Base-by-base conservation (phyloP, 1,140 invertebrate genomes). In the Neuroterus valhalla region DNA sequence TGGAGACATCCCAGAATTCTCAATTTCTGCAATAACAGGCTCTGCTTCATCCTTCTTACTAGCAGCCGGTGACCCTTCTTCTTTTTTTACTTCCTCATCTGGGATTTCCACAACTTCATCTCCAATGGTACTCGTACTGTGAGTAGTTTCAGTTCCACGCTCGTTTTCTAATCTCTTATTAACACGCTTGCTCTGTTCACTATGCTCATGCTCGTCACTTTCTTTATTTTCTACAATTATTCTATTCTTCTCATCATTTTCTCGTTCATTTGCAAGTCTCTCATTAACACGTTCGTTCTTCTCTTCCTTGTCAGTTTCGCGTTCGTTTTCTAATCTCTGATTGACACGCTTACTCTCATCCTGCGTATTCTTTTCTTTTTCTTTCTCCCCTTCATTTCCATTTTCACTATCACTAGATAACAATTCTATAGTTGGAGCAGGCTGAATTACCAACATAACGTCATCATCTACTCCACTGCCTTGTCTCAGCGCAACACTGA, bases 371-470 rank as follows among this genome's bases (percentile, higher is more conserved):
- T 5, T 38, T 6, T 31, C 31, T 31, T 31, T 31, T 2, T 6
- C 5, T 31, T 31, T 6, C 31, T 38, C 5, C n/a, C 42, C 66
- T 15, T 76, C 66, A 55, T 75, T 15, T 26, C 31, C 55, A 8
- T 38, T 62, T 55, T 89, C 89, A 72, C 86, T 87, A 11, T 89
- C 88, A 26, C 87, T 89, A 1, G 89, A 89, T 1, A 89, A 68
- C 45, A 90, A 76, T 68, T 90, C 88, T 43, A 90, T 90, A 17
- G 87, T 85, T 3, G 89, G 85, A 15, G 88, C 87, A 31, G 89
- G 88, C 50, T 89, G 81, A 70, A 89, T 83, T 1, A 90, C 87
- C 38, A 90, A 80, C 62, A 89, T 88, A 31, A 90, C 88, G 70
- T 90, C 89, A 75, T 90, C 89, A 38, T 89, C 89, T 11, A 88